Evolutionary conservation across 2,113 vertebrate species (phyloP).

Genomic region (Silurus glanis): DNA sequence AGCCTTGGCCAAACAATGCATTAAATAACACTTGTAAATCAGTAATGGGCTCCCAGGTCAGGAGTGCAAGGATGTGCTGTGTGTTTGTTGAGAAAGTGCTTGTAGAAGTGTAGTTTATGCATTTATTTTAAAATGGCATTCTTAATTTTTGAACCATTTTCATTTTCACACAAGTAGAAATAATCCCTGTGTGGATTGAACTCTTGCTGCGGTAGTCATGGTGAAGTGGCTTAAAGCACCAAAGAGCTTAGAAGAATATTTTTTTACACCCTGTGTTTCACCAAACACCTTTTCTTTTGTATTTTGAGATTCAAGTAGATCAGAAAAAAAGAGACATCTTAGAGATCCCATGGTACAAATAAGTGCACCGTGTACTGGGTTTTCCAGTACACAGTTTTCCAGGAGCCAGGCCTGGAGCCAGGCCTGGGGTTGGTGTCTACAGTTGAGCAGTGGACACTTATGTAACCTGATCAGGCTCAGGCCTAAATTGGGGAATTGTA

Average conservation of each 20-base stretch:
- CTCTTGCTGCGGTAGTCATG: not conserved
- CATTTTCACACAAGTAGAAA: not conserved
- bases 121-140: not conserved
- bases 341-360: not conserved
- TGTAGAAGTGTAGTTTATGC: not conserved
- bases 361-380: not conserved
- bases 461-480: not conserved
- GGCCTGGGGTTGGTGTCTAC: not conserved
- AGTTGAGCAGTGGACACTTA: not conserved
- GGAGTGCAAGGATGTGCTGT: slow-evolving; percentile 41
- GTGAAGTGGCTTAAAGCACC: not conserved
- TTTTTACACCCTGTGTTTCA: no score
- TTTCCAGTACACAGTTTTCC: no score
- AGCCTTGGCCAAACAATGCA: slow-evolving; percentile 41
- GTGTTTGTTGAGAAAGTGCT: slow-evolving; percentile 30
- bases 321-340: not conserved
- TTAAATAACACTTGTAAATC: slow-evolving; percentile 41
- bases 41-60: slow-evolving; percentile 38
- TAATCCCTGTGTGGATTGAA: not conserved
- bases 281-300: no score
- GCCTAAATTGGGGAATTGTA: not conserved
- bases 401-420: not conserved
- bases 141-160: no score
- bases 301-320: not conserved
- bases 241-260: no score